Base-by-base conservation (phyloP, 1,140 invertebrate species). In the Elymnias hypermnestra region DNA sequence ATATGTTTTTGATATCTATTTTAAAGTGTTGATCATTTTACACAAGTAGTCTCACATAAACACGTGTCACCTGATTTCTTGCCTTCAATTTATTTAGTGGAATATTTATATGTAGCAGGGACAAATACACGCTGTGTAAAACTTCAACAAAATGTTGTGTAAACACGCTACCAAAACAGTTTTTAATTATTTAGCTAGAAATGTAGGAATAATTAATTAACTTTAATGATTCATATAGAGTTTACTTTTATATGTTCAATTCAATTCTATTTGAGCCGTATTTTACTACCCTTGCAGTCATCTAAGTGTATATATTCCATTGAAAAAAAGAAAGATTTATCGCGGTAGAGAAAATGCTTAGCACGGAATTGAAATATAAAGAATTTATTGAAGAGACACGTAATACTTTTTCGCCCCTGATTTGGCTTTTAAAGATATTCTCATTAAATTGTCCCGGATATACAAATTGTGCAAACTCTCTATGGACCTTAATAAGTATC, bases 261-360 rank as follows among this genome's bases (percentile, higher is more conserved):
- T n/a, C n/a, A n/a, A n/a, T n/a, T n/a, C n/a, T n/a, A n/a, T n/a
- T n/a, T n/a, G n/a, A n/a, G n/a, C n/a, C n/a, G n/a, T n/a, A n/a
- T n/a, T n/a, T n/a, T n/a, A n/a, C n/a, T n/a, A n/a, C n/a, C n/a
- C n/a, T n/a, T n/a, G n/a, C n/a, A 15, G 29, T 33, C 10, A 33
- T 33, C 6, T 4, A 21, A 21, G 6, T 21, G 3, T 21, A 1
- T 5, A 13, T 12, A 5, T 29, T 13, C 88, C 89, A 89, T 2
- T 35, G n/a, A n/a, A n/a, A n/a, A n/a, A n/a, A n/a, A n/a, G n/a
- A n/a, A n/a, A n/a, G n/a, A n/a, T n/a, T n/a, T n/a, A n/a, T n/a
- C n/a, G n/a, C n/a, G n/a, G n/a, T n/a, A n/a, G n/a, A n/a, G 26
- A 13, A 15, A 42, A 36, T 36, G 33, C 12, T 36, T 8, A 19